Conservation (phyloP, 37 sponge, comb jelly and placozoan genomes). For the Bolinopsis microptera region DNA sequence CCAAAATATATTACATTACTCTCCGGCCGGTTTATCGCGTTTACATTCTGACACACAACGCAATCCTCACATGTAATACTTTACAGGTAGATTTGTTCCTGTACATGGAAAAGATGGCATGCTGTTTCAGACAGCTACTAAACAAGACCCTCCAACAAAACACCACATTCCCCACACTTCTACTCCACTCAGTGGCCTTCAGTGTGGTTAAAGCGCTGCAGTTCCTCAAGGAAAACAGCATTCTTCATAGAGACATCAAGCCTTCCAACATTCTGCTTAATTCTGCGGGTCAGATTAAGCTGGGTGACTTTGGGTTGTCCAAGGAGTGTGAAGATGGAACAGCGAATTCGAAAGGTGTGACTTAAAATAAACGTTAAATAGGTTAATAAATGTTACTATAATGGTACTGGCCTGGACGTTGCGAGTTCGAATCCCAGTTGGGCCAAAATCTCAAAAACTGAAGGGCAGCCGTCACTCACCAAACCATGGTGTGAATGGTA, state of each 20-base stretch:
- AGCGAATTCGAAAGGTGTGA: neutral
- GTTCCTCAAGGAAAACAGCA: neutral
- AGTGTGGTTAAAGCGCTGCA: neutral
- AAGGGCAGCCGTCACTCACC: too few relatives aligned
- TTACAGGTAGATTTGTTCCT: constrained; percentile 19
- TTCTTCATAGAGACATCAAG: neutral
- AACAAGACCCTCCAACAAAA: neutral
- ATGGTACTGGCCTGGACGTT: too few relatives aligned
- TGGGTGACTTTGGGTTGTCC: constrained; percentile 21
- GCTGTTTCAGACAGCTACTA: neutral
- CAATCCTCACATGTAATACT: too few relatives aligned
- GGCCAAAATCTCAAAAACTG: too few relatives aligned
- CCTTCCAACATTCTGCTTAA: neutral
- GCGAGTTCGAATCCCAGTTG: too few relatives aligned
- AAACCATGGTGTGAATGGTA: too few relatives aligned
- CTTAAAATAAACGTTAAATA: too few relatives aligned
- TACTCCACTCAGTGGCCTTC: neutral
- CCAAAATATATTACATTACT: too few relatives aligned
- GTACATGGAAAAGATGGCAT: neutral
- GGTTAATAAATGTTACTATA: too few relatives aligned
- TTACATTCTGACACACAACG: too few relatives aligned
- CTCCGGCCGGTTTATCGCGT: too few relatives aligned
- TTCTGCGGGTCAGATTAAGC: neutral
- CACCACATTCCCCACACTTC: neutral
- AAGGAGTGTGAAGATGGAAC: constrained; percentile 14